Evolutionary conservation across 2,797 vertebrate species (phyloP).

Genomic region (Salmo trutta): DNA sequence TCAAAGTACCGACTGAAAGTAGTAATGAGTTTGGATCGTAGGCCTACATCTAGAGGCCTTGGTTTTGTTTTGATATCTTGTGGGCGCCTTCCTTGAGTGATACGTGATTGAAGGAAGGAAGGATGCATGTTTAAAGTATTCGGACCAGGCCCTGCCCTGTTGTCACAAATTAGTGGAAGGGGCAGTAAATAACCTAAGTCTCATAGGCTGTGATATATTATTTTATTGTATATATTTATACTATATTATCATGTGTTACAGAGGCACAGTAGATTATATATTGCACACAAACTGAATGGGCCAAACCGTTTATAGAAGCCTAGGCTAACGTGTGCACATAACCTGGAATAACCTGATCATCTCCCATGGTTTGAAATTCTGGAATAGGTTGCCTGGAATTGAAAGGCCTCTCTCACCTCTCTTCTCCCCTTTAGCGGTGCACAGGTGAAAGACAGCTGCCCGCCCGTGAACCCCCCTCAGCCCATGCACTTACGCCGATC

Average conservation of each 20-base stretch:
- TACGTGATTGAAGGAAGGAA: not conserved
- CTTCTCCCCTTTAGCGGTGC: not conserved
- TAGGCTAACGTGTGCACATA: not conserved
- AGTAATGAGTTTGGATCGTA: not conserved
- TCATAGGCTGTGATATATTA: constrained; percentile 16
- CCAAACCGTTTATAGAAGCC: not conserved
- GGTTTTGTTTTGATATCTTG: not conserved
- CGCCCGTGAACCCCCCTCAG: not conserved
- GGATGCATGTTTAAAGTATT: not conserved
- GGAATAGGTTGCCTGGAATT: not conserved
- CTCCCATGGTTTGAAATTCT: not conserved
- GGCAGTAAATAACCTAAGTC: not conserved
- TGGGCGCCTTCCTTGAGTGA: not conserved
- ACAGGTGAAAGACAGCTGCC: constrained; percentile 12
- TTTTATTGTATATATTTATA: not conserved
- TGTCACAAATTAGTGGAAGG: not conserved
- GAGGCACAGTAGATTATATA: not conserved
- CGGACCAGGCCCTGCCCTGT: not conserved
- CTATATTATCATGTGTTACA: not conserved
- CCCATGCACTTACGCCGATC: not conserved
- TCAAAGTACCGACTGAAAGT: not conserved
- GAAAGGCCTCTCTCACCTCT: not conserved
- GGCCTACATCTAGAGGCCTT: not conserved
- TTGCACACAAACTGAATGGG: not conserved
- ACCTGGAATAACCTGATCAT: not conserved